Evolutionary conservation across 2,888 invertebrate genomes (phyloP).

Genomic region (Microctonus brassicae): DNA sequence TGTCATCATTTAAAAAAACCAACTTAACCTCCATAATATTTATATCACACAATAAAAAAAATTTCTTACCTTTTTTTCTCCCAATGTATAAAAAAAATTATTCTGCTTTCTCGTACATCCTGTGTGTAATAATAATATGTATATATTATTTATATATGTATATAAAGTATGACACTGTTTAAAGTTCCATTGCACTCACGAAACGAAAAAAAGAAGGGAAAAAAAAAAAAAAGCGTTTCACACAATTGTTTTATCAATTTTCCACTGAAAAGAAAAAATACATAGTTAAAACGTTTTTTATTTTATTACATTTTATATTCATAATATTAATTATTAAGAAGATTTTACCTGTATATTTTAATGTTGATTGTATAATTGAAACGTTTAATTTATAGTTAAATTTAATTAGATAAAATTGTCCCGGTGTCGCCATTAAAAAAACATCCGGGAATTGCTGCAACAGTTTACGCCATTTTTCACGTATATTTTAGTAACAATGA

Average conservation of each 20-base stretch:
- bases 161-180: too few relatives aligned
- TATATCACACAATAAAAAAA: not conserved
- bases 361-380: too few relatives aligned
- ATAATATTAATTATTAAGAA: too few relatives aligned
- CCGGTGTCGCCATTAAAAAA: slow-evolving; percentile 37
- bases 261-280: too few relatives aligned
- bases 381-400: too few relatives aligned
- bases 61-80: not conserved
- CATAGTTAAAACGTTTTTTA: too few relatives aligned
- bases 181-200: too few relatives aligned
- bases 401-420: not conserved
- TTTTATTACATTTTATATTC: too few relatives aligned
- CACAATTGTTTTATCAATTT: too few relatives aligned
- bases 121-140: not conserved
- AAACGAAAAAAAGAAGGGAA: not conserved
- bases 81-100: not conserved
- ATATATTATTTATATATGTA: not conserved
- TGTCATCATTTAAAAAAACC: not conserved
- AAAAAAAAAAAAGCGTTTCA: too few relatives aligned
- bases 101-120: not conserved
- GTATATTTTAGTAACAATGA: slow-evolving; percentile 4
- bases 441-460: slow-evolving; percentile 47
- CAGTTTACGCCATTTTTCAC: slow-evolving; percentile 49
- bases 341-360: too few relatives aligned
- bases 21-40: not conserved